Base-by-base conservation (phyloP, 2,888 invertebrate species). In the Orthonevra nobilis region DNA sequence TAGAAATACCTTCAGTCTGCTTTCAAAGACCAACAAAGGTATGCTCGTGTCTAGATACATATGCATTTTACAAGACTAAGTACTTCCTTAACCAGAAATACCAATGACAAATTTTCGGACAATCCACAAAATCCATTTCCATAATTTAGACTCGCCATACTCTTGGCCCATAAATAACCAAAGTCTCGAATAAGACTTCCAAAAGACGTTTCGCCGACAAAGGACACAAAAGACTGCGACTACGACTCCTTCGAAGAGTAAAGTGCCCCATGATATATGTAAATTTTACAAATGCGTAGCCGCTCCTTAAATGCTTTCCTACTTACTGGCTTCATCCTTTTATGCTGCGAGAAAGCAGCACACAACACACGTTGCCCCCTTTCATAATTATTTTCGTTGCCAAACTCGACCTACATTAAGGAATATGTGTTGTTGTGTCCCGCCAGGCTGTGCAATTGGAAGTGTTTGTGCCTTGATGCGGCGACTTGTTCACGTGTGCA, bases 61-160 rank as follows among this genome's bases (percentile, higher is more conserved):
- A 50, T 36, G 40, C 40, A 50, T 50, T 17, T 63, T 48, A 23
- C 72, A 64, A 32, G 28, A 60, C 58, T 77, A 77, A 77, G 77
- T 54, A 66, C 77, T 77, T 77, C 77, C 70, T 64, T 60, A 60
- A 64, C 63, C 58, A 58, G 44, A 60, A 66, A 74, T 38, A 44
- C 68, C 60, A 40, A 70, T 66, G 79, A 79, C 73, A 79, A 79
- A 79, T 79, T 79, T 79, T 73, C 66, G 68, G 79, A 61, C 68
- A 79, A 79, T 79, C 79, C 73, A 61, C 66, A 68, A 73, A 79
- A 68, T 79, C 79, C 72, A 79, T 68, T 79, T 79, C 61, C 79
- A 79, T 79, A 73, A 79, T 50, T 79, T 36, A 61, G 63, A 17
- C 42, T 36, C 40, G 32, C 42, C n/a, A 23, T 5, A 48, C 56